These are phyloP conservation scores for Knipowitschia caucasica DNA, from an alignment of 2,797 vertebrate genomes.

Conservation along the genomic window DNA sequence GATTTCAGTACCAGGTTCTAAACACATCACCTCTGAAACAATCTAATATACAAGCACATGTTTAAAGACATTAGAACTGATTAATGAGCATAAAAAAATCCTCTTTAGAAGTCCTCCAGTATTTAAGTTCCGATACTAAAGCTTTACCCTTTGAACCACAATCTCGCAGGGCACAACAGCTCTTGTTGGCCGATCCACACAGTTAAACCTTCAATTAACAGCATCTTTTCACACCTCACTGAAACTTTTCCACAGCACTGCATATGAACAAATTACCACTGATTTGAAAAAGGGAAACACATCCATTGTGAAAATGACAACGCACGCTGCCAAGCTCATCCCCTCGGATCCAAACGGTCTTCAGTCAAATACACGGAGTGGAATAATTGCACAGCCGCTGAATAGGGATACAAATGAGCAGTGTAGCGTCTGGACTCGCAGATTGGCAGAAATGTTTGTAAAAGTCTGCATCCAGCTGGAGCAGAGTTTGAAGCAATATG, in stretches of 20 bases:
- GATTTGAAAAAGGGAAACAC: constrained; percentile 51
- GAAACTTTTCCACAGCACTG: constrained; percentile 12
- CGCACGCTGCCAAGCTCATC: constrained; percentile 51
- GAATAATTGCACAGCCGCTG: constrained; percentile 51
- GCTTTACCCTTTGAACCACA: background rate
- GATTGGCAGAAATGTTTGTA: constrained; percentile 18
- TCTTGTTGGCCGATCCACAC: background rate
- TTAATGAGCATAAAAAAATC: no score
- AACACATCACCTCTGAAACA: no score
- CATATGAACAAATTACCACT: constrained; percentile 61
- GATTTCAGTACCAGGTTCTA: no score
- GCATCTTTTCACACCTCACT: constrained; percentile 3
- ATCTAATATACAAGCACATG: no score
- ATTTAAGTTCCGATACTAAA: background rate
- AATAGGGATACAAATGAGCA: constrained; percentile 45
- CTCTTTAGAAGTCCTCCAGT: no score
- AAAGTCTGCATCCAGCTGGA: constrained; percentile 44
- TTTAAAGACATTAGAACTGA: no score
- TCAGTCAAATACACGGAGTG: constrained; percentile 47
- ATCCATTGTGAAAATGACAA: constrained; percentile 59
- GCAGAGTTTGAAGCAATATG: constrained; percentile 22
- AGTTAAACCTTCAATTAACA: background rate
- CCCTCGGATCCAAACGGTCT: constrained; percentile 49
- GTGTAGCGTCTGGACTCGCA: constrained; percentile 30
- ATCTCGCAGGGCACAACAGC: background rate